Base-by-base conservation (phyloP, 2,113 vertebrate species). In the Notechis scutatus region DNA sequence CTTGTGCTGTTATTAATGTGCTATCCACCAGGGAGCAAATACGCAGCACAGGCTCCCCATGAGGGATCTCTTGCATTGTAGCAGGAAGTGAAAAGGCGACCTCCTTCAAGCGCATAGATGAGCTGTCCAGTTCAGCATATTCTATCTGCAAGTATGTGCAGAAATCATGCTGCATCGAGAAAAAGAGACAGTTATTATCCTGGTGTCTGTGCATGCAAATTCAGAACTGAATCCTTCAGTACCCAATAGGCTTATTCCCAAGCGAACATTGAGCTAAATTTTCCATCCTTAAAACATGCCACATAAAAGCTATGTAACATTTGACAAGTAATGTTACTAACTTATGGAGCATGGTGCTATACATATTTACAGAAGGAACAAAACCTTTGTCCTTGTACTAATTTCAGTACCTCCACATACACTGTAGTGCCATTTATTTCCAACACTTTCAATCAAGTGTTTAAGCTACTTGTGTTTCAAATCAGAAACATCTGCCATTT, bases 121-220 rank as follows among this genome's bases (percentile, higher is more conserved):
- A 95, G 29, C 96, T 95, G 85, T 98, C 97, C 94, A 96, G 97
- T 92, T 97, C 97, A 55, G 95, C 96, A 92, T 97, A 97, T 94
- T 97, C 97, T 91, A 98, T 95, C 91, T 98, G 97, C 96, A 98
- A 95, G 95, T 98, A 97, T 0, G 96, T 97, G 94, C 97, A 98
- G 96, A 99, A 98, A 87, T 98, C 96, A 52, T 97, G 97, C 98
- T 98, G 94, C 55, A 91, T 90, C 93, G 92, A 23, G 14, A 34
- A 91, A 95, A 89, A 89, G 45, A 56, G 26, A 34, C 90, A 14
- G 39, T 92, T 34, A 52, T 42, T 92, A 64, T 54, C 3, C 20
- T 50, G 55, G 50, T 11, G 5, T 34, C 5, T 45, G 8, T 24
- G 21, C 10, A 52, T 29, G 9, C 29, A 7, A n/a, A 54, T n/a